Percentiles rank a stretch among this genome's conserved stretches.
Conservation (phyloP, 2,797 vertebrate genomes). For the Gallinago nigripennis region DNA sequence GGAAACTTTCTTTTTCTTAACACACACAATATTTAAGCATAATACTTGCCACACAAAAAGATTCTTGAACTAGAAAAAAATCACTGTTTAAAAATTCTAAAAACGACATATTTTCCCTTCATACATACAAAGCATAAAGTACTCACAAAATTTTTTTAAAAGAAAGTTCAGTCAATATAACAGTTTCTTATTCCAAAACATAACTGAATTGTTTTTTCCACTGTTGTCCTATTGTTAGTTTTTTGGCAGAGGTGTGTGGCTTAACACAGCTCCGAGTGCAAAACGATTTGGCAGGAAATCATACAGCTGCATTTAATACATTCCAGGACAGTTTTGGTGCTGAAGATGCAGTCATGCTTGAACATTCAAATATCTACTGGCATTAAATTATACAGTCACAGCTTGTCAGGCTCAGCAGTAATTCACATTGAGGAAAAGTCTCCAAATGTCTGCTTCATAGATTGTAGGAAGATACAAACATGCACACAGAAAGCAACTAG, state of each 20-base stretch:
- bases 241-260: background rate
- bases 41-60: background rate
- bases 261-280: background rate
- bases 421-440: background rate
- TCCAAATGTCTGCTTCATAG: background rate
- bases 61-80: background rate
- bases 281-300: background rate
- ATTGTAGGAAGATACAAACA: background rate
- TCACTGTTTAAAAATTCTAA: background rate
- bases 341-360: background rate
- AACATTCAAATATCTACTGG: background rate
- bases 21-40: background rate
- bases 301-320: background rate
- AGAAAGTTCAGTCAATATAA: background rate
- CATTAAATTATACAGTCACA: background rate
- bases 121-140: background rate
- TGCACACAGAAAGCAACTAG: background rate
- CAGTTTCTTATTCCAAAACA: background rate
- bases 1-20: background rate
- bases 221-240: background rate
- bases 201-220: background rate
- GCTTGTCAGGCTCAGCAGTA: background rate
- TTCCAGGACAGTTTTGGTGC: background rate
- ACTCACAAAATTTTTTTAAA: background rate
- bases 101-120: background rate